Percentiles rank a stretch among this genome's conserved stretches.
These are phyloP conservation scores for Leptobrachium ailaonicum DNA, from an alignment of 2,113 vertebrate species.

Conservation along the genomic window DNA sequence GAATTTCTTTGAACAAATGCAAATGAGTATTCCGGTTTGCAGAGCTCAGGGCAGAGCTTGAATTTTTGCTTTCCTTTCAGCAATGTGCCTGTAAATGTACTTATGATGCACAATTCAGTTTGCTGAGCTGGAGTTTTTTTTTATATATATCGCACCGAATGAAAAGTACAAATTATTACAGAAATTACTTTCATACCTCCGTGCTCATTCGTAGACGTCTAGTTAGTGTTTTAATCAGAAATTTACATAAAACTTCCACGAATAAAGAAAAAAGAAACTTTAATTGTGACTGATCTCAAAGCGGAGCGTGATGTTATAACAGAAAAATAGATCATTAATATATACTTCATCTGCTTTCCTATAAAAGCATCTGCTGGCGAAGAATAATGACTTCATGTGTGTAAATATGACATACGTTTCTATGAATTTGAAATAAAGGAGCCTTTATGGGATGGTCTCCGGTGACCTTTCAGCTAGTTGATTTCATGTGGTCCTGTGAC, in stretches of 20 bases:
- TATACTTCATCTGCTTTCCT: conserved; percentile 61
- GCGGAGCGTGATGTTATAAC: neutral
- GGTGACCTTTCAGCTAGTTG: conserved; percentile 34
- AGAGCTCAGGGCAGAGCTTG: conserved; percentile 20
- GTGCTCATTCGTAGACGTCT: neutral
- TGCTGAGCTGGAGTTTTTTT: conserved; percentile 41
- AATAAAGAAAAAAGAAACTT: conserved; percentile 66
- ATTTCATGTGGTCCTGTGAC: conserved; percentile 9
- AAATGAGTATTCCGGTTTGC: conserved; percentile 24
- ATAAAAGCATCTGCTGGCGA: conserved; percentile 60
- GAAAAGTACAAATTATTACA: conserved; percentile 10
- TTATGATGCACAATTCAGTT: conserved; percentile 30
- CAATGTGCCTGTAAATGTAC: conserved; percentile 39
- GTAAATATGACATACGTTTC: conserved; percentile 68
- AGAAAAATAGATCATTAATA: conserved; percentile 58
- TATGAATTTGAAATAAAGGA: conserved; percentile 63
- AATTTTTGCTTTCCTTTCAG: conserved; percentile 41
- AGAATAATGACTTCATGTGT: conserved; percentile 72
- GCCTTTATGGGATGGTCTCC: conserved; percentile 57
- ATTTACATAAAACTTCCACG: conserved; percentile 61
- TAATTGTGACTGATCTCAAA: conserved; percentile 61
- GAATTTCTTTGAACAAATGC: conserved; percentile 38
- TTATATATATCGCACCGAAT: conserved; percentile 15
- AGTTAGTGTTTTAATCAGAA: conserved; percentile 53
- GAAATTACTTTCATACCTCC: conserved; percentile 19